A percentile compares a stretch with the other conserved stretches of the same genome.
phyloP scores from a whole-genome alignment of 2,113 vertebrate species.

The Oreotragus oreotragus region DNA sequence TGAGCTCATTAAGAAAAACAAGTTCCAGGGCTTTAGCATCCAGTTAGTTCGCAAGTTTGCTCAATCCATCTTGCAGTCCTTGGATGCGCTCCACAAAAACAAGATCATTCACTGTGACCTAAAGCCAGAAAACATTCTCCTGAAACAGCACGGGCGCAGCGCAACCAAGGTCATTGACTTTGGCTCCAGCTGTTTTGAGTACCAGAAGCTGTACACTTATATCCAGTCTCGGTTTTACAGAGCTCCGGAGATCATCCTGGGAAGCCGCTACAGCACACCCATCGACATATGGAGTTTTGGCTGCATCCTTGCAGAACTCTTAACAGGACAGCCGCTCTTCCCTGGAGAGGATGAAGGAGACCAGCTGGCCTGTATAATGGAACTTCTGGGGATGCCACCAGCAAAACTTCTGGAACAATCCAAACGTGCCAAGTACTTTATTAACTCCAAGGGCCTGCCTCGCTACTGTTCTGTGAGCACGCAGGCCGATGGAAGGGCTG shows the following conservation, averaged over 20 bases:
- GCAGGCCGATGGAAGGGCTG: constrained; percentile 88
- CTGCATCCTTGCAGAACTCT: constrained; percentile 95
- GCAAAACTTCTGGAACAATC: constrained; percentile 95
- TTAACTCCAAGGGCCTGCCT: constrained; percentile 97
- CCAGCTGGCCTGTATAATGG: constrained; percentile 98
- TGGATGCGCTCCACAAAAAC: constrained; percentile 92
- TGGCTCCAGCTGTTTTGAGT: constrained; percentile 98
- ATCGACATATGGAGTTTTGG: constrained; percentile 99
- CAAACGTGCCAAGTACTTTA: constrained; percentile 96
- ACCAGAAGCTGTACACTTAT: constrained; percentile 98
- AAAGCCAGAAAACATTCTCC: constrained; percentile 98
- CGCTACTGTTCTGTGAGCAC: constrained; percentile 93
- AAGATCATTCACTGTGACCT: constrained; percentile 99
- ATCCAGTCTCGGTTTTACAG: constrained; percentile 99
- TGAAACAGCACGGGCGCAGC: constrained; percentile 96
- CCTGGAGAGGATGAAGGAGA: constrained; percentile 97
- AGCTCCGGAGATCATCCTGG: constrained; percentile 95
- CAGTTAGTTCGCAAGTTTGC: constrained; percentile 97
- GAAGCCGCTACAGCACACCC: constrained; percentile 94
- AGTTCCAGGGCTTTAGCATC: constrained; percentile 97
- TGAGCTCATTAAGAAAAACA: constrained; percentile 98
- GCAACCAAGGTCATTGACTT: constrained; percentile 99
- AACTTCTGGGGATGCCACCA: constrained; percentile 94
- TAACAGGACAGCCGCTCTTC: constrained; percentile 96
- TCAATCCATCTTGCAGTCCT: constrained; percentile 95